phyloP scores from a whole-genome alignment of 2,113 vertebrate species.

The Cettia cetti region DNA sequence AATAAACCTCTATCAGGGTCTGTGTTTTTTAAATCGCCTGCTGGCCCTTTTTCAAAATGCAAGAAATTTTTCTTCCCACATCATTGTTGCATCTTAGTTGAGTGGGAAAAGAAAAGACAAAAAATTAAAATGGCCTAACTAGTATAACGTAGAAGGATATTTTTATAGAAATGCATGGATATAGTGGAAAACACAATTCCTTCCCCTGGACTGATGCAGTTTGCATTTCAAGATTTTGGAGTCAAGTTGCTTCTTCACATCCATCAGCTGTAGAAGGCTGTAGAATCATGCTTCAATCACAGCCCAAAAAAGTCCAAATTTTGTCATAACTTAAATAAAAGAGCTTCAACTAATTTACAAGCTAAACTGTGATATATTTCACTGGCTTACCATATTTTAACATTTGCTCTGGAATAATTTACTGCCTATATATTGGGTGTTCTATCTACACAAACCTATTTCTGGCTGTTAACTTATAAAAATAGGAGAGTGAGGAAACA shows the following conservation, averaged over 20 bases:
- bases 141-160: neutral
- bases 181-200: neutral
- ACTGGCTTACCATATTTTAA: neutral
- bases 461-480: neutral
- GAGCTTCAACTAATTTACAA: neutral
- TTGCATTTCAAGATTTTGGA: neutral
- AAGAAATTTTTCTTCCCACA: neutral
- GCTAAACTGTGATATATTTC: neutral
- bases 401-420: constrained; percentile 8
- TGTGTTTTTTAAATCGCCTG: neutral
- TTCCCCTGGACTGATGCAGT: neutral
- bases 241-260: neutral
- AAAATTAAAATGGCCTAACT: neutral
- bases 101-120: neutral
- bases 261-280: accelerated
- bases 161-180: neutral
- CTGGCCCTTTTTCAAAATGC: neutral
- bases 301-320: neutral
- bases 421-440: neutral
- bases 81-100: neutral
- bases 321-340: neutral
- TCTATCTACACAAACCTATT: constrained; percentile 34
- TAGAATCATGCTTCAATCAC: neutral
- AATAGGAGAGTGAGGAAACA: neutral
- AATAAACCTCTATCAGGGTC: neutral